phyloP scores from a whole-genome alignment of 23 tunicate species.

The Phallusia fumigata region DNA sequence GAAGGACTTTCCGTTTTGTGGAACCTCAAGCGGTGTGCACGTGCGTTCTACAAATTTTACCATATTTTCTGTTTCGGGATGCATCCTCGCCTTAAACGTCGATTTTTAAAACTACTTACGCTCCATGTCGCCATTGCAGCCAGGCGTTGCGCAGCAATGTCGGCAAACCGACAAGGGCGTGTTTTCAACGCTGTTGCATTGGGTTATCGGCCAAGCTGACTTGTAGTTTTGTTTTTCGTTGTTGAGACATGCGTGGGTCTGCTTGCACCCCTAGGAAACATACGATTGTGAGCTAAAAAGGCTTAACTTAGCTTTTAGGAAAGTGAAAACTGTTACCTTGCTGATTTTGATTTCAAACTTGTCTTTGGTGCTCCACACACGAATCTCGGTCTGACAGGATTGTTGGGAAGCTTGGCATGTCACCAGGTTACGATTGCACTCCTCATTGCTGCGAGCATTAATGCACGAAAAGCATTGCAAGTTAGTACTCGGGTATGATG shows the following conservation, averaged over 20 bases:
- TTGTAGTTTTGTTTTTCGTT: slow-evolving; percentile 52
- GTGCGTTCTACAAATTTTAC: slow-evolving; percentile 29
- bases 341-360: slow-evolving; percentile 29
- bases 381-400: slow-evolving; percentile 64
- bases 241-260: slow-evolving; percentile 49
- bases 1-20: slow-evolving; percentile 27
- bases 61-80: no score
- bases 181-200: slow-evolving; percentile 38
- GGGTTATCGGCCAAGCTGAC: slow-evolving; percentile 56
- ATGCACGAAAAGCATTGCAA: slow-evolving; percentile 49
- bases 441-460: slow-evolving; percentile 48
- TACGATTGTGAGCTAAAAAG: background rate
- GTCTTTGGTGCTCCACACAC: slow-evolving; percentile 30
- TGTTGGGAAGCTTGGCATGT: slow-evolving; percentile 45
- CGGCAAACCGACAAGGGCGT: slow-evolving; percentile 58
- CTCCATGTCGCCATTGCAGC: slow-evolving; percentile 44
- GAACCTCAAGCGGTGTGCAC: slow-evolving; percentile 34
- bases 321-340: slow-evolving; percentile 25
- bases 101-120: no score
- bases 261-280: slow-evolving; percentile 57
- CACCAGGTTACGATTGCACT: slow-evolving; percentile 44
- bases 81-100: no score
- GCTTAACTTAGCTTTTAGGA: no score
- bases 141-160: slow-evolving; percentile 52
- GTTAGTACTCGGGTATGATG: background rate